Evolutionary conservation across 2,888 invertebrate species (phyloP).

Genomic region (Galerucella pusilla): DNA sequence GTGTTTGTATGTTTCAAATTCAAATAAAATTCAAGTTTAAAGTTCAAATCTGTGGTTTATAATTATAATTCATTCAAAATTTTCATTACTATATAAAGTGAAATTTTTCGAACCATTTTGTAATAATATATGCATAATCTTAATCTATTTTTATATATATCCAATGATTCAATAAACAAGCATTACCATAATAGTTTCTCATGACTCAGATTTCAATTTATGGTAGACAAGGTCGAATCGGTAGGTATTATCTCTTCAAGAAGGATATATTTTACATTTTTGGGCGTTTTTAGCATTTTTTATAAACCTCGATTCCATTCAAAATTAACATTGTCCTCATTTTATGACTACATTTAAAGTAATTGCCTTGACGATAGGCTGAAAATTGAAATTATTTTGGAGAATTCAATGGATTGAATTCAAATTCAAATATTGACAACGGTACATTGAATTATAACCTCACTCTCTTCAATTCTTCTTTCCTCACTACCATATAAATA

Average conservation of each 20-base stretch:
- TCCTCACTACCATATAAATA: too few species aligned
- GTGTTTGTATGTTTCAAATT: background rate
- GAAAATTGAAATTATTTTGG: too few species aligned
- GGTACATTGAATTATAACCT: too few species aligned
- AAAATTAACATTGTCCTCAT: background rate
- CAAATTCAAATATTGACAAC: too few species aligned
- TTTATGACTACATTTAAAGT: too few species aligned
- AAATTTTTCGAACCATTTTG: background rate
- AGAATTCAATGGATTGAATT: too few species aligned
- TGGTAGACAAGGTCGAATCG: background rate
- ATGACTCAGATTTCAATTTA: slow-evolving; percentile 6
- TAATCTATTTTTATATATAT: background rate
- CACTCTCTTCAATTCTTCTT: too few species aligned
- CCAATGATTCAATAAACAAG: background rate
- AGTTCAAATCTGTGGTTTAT: background rate
- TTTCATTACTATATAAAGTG: background rate
- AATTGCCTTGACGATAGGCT: too few species aligned
- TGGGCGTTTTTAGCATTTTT: background rate
- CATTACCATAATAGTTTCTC: slow-evolving; percentile 5
- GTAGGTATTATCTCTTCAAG: background rate
- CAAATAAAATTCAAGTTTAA: background rate
- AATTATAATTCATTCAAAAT: background rate
- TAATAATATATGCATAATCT: background rate
- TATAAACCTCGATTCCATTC: background rate
- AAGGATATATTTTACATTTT: background rate